Conservation (phyloP, 1,140 invertebrate species). For the Calosoma granatense region DNA sequence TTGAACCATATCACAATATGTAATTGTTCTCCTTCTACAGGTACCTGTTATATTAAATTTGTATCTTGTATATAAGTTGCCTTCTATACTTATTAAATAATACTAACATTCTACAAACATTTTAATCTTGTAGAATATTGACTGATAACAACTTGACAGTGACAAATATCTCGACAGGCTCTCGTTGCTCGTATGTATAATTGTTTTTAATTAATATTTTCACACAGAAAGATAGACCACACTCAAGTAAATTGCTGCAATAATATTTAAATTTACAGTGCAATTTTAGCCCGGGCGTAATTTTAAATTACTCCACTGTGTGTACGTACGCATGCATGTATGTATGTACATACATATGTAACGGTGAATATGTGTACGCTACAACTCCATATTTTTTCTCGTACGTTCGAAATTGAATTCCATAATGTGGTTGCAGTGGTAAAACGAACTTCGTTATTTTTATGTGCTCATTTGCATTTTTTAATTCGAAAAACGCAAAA, state of each 20-base stretch:
- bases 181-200: background rate
- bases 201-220: constrained; percentile 6
- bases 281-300: background rate
- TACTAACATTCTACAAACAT: too few species aligned
- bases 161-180: too few species aligned
- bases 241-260: background rate
- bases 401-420: constrained; percentile 2
- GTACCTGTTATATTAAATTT: too few species aligned
- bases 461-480: constrained; percentile 8
- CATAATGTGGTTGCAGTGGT: constrained; percentile 7
- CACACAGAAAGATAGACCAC: background rate
- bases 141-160: too few species aligned
- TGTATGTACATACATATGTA: too few species aligned
- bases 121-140: too few species aligned
- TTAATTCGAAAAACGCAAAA: constrained; percentile 1
- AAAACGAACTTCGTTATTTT: constrained; percentile 8
- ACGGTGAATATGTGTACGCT: background rate
- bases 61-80: too few species aligned
- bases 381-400: background rate
- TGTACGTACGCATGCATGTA: too few species aligned
- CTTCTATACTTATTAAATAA: too few species aligned
- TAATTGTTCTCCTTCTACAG: too few species aligned
- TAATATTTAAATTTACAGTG: constrained; percentile 4
- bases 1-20: too few species aligned
- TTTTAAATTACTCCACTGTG: constrained; percentile 1